Conservation (phyloP, 2,888 invertebrate species). For the Rotaria socialis region DNA sequence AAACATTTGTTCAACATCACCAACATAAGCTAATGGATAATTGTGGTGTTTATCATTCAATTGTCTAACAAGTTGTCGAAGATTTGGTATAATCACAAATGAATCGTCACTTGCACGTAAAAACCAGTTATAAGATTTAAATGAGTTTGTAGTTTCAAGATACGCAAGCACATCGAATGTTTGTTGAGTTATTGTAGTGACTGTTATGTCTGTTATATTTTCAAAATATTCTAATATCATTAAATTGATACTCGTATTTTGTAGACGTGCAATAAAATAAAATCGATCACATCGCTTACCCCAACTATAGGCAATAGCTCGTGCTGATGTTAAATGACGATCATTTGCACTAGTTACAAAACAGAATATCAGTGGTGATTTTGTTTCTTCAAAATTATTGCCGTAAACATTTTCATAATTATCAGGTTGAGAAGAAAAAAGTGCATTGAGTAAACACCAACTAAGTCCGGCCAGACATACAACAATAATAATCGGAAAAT, state of each 20-base stretch:
- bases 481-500: background rate
- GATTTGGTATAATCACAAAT: constrained; percentile 1
- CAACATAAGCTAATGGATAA: background rate
- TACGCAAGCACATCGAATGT: background rate
- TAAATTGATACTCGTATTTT: background rate
- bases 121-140: background rate
- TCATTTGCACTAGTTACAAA: background rate
- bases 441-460: background rate
- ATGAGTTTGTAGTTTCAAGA: background rate
- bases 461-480: background rate
- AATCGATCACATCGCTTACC: background rate
- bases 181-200: background rate
- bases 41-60: background rate
- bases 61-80: background rate
- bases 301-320: background rate
- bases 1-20: background rate
- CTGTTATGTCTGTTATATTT: background rate
- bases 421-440: background rate
- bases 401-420: background rate
- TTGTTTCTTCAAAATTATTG: background rate
- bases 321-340: background rate
- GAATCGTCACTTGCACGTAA: constrained; percentile 3
- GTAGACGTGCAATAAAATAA: background rate
- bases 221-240: background rate
- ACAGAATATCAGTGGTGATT: background rate